Conservation (phyloP, 1,140 invertebrate genomes). For the Parapsyche elsis region DNA sequence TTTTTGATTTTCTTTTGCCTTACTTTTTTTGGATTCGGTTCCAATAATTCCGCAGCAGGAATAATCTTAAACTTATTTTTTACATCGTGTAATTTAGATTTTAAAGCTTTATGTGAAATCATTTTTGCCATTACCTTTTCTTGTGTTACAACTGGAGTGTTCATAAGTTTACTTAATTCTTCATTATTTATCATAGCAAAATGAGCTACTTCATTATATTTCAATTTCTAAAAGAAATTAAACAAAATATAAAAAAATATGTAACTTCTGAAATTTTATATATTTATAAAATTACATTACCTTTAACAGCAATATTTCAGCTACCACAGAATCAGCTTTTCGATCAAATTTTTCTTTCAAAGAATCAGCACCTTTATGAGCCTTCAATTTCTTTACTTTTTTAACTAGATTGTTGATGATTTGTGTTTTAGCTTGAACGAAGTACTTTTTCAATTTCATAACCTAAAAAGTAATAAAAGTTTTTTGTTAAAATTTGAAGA, state of each 20-base stretch:
- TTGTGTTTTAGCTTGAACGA: conserved; percentile 52
- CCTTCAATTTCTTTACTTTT: conserved; percentile 47
- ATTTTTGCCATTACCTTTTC: conserved; percentile 53
- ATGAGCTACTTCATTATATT: conserved; percentile 41
- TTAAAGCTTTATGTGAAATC: conserved; percentile 43
- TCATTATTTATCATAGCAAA: conserved; percentile 52
- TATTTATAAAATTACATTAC: conserved; percentile 35
- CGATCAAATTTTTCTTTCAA: conserved; percentile 45
- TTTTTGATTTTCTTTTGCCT: conserved; percentile 50
- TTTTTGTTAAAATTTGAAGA: neutral
- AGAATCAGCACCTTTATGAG: conserved; percentile 31
- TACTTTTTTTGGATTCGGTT: conserved; percentile 44
- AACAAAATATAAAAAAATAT: conserved; percentile 23
- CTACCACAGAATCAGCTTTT: conserved; percentile 42
- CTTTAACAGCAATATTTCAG: conserved; percentile 51
- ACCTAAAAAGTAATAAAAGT: conserved; percentile 42
- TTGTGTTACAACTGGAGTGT: conserved; percentile 47
- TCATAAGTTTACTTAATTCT: conserved; percentile 48
- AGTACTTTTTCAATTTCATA: conserved; percentile 41
- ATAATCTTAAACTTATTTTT: conserved; percentile 45
- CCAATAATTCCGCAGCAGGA: conserved; percentile 48
- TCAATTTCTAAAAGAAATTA: conserved; percentile 46
- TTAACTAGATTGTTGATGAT: conserved; percentile 46
- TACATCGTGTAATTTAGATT: conserved; percentile 35
- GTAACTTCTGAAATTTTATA: no score